phyloP scores from a whole-genome alignment of 2,888 invertebrate genomes.

The Erebia epiphron region DNA sequence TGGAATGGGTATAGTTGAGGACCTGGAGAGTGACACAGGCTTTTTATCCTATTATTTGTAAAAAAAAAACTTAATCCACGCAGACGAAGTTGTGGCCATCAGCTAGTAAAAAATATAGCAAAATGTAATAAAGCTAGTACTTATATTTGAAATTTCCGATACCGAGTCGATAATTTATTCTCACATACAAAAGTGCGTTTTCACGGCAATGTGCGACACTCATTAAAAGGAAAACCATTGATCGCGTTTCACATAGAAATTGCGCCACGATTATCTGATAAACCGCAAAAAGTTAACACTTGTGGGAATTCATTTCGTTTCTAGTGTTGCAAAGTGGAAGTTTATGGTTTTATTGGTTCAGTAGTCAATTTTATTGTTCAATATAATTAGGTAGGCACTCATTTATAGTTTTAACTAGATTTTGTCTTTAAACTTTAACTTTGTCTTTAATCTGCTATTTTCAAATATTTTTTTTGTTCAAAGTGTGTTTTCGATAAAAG shows the following conservation, averaged over 20 bases:
- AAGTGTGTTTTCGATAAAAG: too few species aligned
- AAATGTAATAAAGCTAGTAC: too few species aligned
- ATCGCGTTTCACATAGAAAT: slow-evolving; percentile 61
- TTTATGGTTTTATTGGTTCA: slow-evolving; percentile 27
- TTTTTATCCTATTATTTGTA: too few species aligned
- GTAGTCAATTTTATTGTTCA: neutral
- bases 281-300: slow-evolving; percentile 52
- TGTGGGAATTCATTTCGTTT: slow-evolving; percentile 61
- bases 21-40: too few species aligned
- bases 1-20: too few species aligned
- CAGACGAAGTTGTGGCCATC: too few species aligned
- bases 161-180: neutral
- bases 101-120: too few species aligned
- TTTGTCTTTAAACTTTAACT: too few species aligned
- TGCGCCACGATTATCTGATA: slow-evolving; percentile 51
- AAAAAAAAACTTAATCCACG: too few species aligned
- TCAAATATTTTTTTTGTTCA: too few species aligned
- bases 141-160: neutral
- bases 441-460: too few species aligned
- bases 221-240: slow-evolving; percentile 38
- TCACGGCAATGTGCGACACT: neutral
- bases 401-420: neutral
- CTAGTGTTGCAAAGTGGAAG: slow-evolving; percentile 40
- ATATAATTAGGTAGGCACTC: neutral
- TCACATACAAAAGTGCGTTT: neutral